Evolutionary conservation across 1,140 invertebrate genomes (phyloP).

Genomic region (Neuroterus valhalla): DNA sequence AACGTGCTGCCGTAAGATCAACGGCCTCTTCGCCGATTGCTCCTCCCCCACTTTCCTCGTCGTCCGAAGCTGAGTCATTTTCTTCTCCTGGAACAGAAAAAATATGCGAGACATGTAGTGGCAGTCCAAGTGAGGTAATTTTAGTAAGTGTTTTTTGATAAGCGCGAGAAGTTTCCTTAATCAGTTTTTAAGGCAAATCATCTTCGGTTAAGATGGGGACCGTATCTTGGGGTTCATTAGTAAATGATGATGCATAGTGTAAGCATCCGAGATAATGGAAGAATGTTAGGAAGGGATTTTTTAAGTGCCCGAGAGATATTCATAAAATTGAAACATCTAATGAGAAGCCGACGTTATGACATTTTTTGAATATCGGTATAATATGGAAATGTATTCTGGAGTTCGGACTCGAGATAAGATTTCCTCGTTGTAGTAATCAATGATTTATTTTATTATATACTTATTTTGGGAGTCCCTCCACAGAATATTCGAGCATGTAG

Average conservation of each 20-base stretch:
- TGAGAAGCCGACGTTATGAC: slow-evolving; percentile 24
- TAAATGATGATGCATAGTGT: slow-evolving; percentile 23
- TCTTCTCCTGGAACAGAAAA: slow-evolving; percentile 69
- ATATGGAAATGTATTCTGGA: slow-evolving; percentile 31
- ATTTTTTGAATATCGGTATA: slow-evolving; percentile 30
- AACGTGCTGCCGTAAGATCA: slow-evolving; percentile 69
- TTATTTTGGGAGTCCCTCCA: slow-evolving; percentile 16
- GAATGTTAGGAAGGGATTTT: slow-evolving; percentile 27
- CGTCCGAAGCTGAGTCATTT: slow-evolving; percentile 72
- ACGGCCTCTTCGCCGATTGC: slow-evolving; percentile 68
- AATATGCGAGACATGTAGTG: neutral
- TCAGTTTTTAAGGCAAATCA: slow-evolving; percentile 30
- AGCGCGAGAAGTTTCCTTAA: slow-evolving; percentile 6
- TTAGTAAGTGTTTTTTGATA: slow-evolving; percentile 4
- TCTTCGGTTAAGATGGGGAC: neutral
- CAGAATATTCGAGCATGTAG: slow-evolving; percentile 11
- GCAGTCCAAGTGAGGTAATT: neutral
- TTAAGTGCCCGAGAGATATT: slow-evolving; percentile 25
- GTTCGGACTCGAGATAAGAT: slow-evolving; percentile 24
- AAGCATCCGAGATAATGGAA: slow-evolving; percentile 15
- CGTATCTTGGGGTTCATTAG: slow-evolving; percentile 22
- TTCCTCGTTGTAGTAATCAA: slow-evolving; percentile 25
- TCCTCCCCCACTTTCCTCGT: slow-evolving; percentile 68
- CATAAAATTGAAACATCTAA: slow-evolving; percentile 23
- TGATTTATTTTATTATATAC: slow-evolving; percentile 29